These are phyloP conservation scores for Chrysogorgia sp. DNA, from an alignment of 92 coral and sea anemone genomes.

Conservation along the genomic window DNA sequence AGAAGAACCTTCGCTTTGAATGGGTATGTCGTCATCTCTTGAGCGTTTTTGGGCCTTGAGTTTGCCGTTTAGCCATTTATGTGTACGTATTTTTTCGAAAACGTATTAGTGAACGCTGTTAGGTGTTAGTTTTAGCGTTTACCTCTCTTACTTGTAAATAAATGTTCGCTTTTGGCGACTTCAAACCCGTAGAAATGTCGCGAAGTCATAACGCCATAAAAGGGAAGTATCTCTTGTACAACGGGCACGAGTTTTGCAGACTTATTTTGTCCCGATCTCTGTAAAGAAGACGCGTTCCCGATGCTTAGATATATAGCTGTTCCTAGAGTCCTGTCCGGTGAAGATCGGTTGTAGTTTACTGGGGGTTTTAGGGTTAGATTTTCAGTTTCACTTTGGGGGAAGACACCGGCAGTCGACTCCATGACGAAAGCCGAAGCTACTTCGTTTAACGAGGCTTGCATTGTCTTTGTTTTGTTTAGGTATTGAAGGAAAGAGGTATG, in stretches of 20 bases:
- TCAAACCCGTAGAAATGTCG: slow-evolving; percentile 3
- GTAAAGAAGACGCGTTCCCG: not conserved
- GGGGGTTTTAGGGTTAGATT: not conserved
- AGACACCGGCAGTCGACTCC: slow-evolving; percentile 1
- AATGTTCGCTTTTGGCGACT: slow-evolving; percentile 23
- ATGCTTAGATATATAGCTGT: not conserved
- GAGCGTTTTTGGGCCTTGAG: slow-evolving; percentile 11
- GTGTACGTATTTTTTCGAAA: slow-evolving; percentile 27
- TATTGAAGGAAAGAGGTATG: not conserved
- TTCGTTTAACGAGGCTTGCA: slow-evolving; percentile 10
- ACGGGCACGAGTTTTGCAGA: slow-evolving; percentile 15
- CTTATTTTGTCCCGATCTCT: slow-evolving; percentile 19
- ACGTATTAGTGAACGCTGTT: slow-evolving; percentile 3
- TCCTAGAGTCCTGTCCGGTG: not conserved
- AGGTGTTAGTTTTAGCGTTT: not conserved
- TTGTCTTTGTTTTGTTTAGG: slow-evolving; percentile 36
- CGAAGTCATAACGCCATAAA: slow-evolving; percentile 25
- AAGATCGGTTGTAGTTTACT: slow-evolving; percentile 7
- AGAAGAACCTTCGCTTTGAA: slow-evolving; percentile 47
- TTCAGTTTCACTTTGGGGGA: slow-evolving; percentile 17
- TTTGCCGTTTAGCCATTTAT: not conserved
- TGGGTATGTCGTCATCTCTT: slow-evolving; percentile 50
- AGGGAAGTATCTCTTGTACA: slow-evolving; percentile 4
- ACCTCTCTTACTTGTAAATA: not conserved
- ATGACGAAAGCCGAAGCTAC: slow-evolving; percentile 17